phyloP scores from a whole-genome alignment of 2,113 vertebrate species.

The Notarius quadriscutis region DNA sequence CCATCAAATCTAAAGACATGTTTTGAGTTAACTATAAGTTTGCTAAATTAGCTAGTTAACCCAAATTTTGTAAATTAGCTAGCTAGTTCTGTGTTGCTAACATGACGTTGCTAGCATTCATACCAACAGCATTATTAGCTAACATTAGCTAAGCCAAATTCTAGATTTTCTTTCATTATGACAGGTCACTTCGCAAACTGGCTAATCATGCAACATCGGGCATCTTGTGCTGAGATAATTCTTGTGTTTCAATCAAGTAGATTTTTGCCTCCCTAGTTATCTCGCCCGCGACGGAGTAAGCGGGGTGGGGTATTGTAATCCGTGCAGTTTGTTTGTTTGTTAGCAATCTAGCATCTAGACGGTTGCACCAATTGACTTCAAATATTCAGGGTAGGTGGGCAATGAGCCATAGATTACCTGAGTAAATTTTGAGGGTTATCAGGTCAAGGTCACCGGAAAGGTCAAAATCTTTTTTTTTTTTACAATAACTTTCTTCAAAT shows the following conservation, averaged over 20 bases:
- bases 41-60: not conserved
- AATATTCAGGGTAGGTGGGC: too few species aligned
- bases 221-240: not conserved
- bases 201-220: not conserved
- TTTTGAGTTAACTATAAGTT: not conserved
- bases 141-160: not conserved
- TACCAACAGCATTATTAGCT: not conserved
- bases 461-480: too few species aligned
- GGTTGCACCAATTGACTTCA: too few species aligned
- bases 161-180: not conserved
- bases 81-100: not conserved
- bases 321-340: too few species aligned
- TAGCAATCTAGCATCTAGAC: too few species aligned
- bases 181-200: not conserved
- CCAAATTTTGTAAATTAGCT: not conserved
- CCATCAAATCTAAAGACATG: not conserved
- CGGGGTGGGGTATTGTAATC: too few species aligned
- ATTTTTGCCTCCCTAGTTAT: not conserved
- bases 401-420: too few species aligned
- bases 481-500: too few species aligned
- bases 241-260: not conserved
- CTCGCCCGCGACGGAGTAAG: too few species aligned
- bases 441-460: too few species aligned
- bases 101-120: not conserved
- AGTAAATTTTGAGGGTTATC: too few species aligned